These are phyloP conservation scores for Macroglossus sobrinus DNA, from an alignment of 2,113 vertebrate genomes.

Conservation along the genomic window DNA sequence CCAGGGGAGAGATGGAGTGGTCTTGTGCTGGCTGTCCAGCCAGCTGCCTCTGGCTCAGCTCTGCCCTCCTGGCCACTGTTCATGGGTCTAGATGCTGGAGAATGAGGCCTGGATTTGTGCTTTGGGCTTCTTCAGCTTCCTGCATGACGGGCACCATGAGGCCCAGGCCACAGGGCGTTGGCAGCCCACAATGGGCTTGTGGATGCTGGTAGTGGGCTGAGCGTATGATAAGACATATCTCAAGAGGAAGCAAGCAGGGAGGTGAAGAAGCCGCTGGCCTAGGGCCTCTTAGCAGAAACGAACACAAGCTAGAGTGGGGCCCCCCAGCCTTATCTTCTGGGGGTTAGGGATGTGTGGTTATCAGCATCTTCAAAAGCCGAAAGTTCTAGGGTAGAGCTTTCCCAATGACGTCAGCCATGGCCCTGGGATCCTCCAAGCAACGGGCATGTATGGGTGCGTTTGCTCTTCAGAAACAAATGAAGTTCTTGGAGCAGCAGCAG, in stretches of 20 bases:
- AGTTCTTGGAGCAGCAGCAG: slow-evolving; percentile 91
- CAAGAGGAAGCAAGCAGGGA: not conserved
- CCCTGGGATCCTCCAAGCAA: not conserved
- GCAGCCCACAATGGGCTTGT: not conserved
- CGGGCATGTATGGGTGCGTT: not conserved
- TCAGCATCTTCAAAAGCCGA: not conserved
- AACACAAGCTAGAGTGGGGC: not conserved
- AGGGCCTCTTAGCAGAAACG: not conserved
- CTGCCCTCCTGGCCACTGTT: not conserved
- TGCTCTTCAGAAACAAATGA: slow-evolving; percentile 93
- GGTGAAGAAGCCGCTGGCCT: not conserved
- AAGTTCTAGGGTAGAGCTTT: not conserved
- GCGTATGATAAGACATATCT: not conserved
- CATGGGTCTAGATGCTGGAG: not conserved
- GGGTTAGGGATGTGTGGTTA: not conserved
- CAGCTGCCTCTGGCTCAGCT: not conserved
- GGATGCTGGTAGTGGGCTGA: not conserved
- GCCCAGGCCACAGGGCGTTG: not conserved
- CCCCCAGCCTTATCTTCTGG: not conserved
- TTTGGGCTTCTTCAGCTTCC: not conserved
- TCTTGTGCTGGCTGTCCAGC: not conserved
- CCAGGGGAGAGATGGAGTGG: not conserved
- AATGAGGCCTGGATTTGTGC: not conserved
- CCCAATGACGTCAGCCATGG: not conserved
- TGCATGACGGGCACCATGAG: not conserved